Conservation (phyloP, 1,140 invertebrate species). For the Macrotrachela quadricornifera region DNA sequence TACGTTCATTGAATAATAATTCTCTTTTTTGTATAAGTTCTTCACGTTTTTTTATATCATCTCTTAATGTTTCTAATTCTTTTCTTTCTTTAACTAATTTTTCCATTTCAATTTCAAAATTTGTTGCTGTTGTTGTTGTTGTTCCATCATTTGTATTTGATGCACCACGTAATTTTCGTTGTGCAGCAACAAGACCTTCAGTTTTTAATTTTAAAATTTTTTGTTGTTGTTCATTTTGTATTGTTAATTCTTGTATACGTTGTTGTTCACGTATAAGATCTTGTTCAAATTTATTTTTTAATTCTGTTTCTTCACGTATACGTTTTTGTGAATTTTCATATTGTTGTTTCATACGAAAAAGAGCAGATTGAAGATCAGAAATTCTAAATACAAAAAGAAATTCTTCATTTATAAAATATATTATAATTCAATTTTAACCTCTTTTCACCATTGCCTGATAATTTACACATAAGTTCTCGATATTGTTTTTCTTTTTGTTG, state of each 20-base stretch:
- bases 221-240: slow-evolving; percentile 28
- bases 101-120: slow-evolving; percentile 16
- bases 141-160: slow-evolving; percentile 14
- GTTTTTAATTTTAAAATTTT: slow-evolving; percentile 28
- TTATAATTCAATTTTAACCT: slow-evolving; percentile 15
- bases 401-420: not conserved
- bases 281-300: slow-evolving; percentile 31
- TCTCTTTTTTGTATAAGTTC: slow-evolving; percentile 26
- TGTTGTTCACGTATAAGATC: slow-evolving; percentile 51
- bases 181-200: slow-evolving; percentile 23
- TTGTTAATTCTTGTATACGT: slow-evolving; percentile 38
- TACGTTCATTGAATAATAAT: slow-evolving; percentile 23
- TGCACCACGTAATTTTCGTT: slow-evolving; percentile 21
- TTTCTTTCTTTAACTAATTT: slow-evolving; percentile 13
- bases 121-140: slow-evolving; percentile 12
- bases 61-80: slow-evolving; percentile 12
- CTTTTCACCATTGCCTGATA: slow-evolving; percentile 23
- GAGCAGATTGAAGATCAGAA: slow-evolving; percentile 40
- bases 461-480: slow-evolving; percentile 13
- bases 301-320: slow-evolving; percentile 28
- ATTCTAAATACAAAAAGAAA: slow-evolving; percentile 24
- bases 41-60: slow-evolving; percentile 22
- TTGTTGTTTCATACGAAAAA: slow-evolving; percentile 43
- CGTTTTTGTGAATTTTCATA: slow-evolving; percentile 37
- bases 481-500: not conserved